Base-by-base conservation (phyloP, 1,140 invertebrate species). In the Hylaeus volcanicus region DNA sequence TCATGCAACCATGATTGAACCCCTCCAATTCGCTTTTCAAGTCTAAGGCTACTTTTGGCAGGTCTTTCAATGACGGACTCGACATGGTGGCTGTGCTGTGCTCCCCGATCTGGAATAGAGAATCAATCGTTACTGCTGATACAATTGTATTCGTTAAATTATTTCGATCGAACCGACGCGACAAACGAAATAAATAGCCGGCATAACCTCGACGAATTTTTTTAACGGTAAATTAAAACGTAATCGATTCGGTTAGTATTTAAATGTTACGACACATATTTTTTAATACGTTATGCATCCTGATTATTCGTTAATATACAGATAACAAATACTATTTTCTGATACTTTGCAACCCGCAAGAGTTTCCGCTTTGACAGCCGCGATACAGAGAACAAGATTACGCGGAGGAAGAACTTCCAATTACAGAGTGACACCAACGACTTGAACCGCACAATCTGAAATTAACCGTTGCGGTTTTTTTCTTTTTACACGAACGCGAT, bases 21-120 rank as follows among this genome's bases (percentile, higher is more conserved):
- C 95, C 95, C 92, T 98, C 97, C 85, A 98, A 93, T 93, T 98
- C 96, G 90, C 95, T 97, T 93, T 98, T 98, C 69, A 98, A 94
- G 91, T 97, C 97, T 56, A 95, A 94, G 74, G 96, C 96, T 74
- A 98, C 97, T 94, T 98, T 98, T 78, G 97, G 97, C 72, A 98
- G 94, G 93, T 98, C 97, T 94, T 98, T 97, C 68, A 98, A 95
- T 88, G 96, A 95, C 92, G 97, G 97, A 87, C 94, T 95, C 87
- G 95, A 94, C 95, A 95, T 95, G 91, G 79, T 93, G 84, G 39
- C 43, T 82, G 39, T 75, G 63, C 85, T 82, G 56, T 82, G 77
- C 68, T 86, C 53, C 60, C 87, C 48, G 14, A 86, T 87, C 86
- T 87, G 56, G 60, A 87, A 87, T 14, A 84, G 26, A 55, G 2